Percentiles rank a stretch among this genome's conserved stretches.
Conservation (phyloP, 2,797 vertebrate species). For the Sitta carolinensis region DNA sequence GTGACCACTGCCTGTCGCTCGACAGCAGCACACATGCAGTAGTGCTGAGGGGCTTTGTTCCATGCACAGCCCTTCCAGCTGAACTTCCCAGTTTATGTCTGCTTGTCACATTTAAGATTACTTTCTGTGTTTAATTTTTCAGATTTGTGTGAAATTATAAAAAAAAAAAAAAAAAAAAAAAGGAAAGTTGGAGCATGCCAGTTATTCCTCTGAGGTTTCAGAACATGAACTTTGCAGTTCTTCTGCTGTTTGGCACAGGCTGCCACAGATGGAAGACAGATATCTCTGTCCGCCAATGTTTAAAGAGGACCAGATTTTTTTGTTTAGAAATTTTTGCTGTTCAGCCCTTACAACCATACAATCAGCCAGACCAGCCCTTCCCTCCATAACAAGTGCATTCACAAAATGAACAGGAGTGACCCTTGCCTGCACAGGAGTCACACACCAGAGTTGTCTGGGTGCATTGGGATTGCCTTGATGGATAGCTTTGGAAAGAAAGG, state of each 20-base stretch:
- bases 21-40: rapidly evolving
- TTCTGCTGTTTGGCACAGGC: constrained; percentile 12
- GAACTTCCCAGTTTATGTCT: not conserved
- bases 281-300: not conserved
- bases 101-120: not conserved
- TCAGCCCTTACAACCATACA: not conserved
- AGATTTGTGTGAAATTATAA: not conserved
- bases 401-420: not conserved
- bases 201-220: constrained; percentile 15
- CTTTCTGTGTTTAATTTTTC: not conserved
- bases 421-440: not conserved
- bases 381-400: not conserved
- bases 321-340: constrained; percentile 5
- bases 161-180: not conserved
- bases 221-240: not conserved
- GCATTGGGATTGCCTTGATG: not conserved
- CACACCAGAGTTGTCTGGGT: rapidly evolving
- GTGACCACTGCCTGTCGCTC: rapidly evolving
- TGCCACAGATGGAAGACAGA: constrained; percentile 35
- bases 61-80: not conserved
- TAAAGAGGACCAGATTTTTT: constrained; percentile 28
- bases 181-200: not conserved
- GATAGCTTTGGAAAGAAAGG: not conserved
- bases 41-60: not conserved
- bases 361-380: not conserved